Conservation (phyloP, 2,797 vertebrate species). For the Lycodopsis pacificus region DNA sequence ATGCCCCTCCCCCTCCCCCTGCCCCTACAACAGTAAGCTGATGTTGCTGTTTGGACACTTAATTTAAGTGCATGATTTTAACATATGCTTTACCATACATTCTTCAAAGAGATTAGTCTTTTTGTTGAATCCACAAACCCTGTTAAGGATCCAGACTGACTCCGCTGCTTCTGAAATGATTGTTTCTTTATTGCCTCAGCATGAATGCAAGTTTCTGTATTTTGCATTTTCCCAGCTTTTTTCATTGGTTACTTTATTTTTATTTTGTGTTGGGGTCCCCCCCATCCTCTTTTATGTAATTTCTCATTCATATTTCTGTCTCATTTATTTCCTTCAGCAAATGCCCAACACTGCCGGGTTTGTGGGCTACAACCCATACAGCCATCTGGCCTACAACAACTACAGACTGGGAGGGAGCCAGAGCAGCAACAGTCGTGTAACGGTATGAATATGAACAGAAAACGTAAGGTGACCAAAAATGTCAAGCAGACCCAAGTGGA, state of each 20-base stretch:
- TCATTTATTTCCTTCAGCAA: conserved; percentile 99
- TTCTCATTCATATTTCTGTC: conserved; percentile 98
- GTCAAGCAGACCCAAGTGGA: neutral
- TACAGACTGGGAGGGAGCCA: conserved; percentile 99
- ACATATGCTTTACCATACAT: neutral
- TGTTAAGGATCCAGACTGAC: conserved; percentile 10
- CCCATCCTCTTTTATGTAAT: conserved; percentile 87
- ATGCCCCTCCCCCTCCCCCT: conserved; percentile 96
- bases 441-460: conserved; percentile 89
- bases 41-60: conserved; percentile 10
- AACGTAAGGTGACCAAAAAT: conserved; percentile 17
- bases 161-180: conserved; percentile 23
- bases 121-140: conserved; percentile 6
- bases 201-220: conserved; percentile 56
- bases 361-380: conserved; percentile 99
- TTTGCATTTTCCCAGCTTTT: conserved; percentile 42
- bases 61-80: neutral
- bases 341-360: conserved; percentile 99
- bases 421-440: conserved; percentile 99
- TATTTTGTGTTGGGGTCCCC: neutral
- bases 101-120: neutral
- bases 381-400: conserved; percentile 99
- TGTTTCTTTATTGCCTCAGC: conserved; percentile 61
- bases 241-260: conserved; percentile 44
- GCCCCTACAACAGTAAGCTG: conserved; percentile 93